phyloP scores from a whole-genome alignment of 2,113 vertebrate species.

The Bambusicola thoracicus region DNA sequence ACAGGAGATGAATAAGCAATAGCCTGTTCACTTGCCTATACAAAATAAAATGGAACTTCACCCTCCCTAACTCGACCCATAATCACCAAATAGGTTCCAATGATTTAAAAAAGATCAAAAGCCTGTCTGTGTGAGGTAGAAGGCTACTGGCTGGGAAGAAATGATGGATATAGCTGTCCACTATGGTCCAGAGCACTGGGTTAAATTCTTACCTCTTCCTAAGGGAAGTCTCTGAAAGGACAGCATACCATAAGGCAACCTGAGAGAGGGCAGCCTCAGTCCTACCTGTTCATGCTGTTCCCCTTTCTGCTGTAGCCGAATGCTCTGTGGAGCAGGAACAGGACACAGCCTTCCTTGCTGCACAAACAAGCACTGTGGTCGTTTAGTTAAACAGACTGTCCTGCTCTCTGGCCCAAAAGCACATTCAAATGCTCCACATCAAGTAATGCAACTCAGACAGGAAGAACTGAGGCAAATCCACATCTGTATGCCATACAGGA shows the following conservation, averaged over 20 bases:
- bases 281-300: neutral
- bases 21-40: neutral
- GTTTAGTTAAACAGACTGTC: neutral
- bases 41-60: neutral
- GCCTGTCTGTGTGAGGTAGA: neutral
- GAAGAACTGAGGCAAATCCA: neutral
- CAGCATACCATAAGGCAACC: neutral
- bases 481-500: conserved; percentile 16
- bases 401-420: neutral
- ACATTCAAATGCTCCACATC: neutral
- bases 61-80: neutral
- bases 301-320: neutral
- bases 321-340: neutral
- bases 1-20: neutral
- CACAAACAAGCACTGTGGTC: neutral
- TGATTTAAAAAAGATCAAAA: neutral
- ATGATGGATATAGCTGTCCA: neutral
- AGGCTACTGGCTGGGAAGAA: neutral
- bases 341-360: neutral
- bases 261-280: neutral
- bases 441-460: neutral
- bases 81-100: neutral
- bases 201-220: neutral
- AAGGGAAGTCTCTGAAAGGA: neutral
- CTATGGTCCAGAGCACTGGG: neutral